Conservation (phyloP, 2,113 vertebrate genomes). For the Alligator sinensis region DNA sequence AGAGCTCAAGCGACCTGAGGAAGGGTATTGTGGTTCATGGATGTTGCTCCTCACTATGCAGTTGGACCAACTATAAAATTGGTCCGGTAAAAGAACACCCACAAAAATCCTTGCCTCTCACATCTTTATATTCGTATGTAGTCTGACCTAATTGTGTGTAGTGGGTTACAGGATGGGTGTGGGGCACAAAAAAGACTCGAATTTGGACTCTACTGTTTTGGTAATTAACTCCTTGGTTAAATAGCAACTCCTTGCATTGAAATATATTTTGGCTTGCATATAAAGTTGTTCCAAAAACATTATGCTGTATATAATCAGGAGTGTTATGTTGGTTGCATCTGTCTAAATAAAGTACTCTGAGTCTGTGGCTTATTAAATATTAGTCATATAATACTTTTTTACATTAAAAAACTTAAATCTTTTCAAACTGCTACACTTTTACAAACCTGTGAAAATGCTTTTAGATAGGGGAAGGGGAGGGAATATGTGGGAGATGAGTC, state of each 20-base stretch:
- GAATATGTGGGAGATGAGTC: background rate
- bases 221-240: background rate
- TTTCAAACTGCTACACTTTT: background rate
- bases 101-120: no score
- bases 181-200: background rate
- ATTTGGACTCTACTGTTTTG: background rate
- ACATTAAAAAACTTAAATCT: background rate
- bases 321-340: background rate
- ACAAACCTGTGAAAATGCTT: background rate
- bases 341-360: background rate
- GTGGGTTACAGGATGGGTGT: background rate
- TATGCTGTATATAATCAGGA: rapidly evolving
- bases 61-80: no score
- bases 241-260: background rate
- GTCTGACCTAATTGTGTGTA: background rate
- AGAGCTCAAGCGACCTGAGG: no score
- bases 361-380: rapidly evolving
- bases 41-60: no score
- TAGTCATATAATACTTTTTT: background rate
- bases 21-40: no score
- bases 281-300: background rate
- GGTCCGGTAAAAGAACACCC: no score
- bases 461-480: background rate
- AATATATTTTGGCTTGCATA: background rate
- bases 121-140: rapidly evolving